Evolutionary conservation across 2,113 vertebrate genomes (phyloP), one percentile per base, ranked within the genome.

Genomic region (Phocoena sinus): DNA sequence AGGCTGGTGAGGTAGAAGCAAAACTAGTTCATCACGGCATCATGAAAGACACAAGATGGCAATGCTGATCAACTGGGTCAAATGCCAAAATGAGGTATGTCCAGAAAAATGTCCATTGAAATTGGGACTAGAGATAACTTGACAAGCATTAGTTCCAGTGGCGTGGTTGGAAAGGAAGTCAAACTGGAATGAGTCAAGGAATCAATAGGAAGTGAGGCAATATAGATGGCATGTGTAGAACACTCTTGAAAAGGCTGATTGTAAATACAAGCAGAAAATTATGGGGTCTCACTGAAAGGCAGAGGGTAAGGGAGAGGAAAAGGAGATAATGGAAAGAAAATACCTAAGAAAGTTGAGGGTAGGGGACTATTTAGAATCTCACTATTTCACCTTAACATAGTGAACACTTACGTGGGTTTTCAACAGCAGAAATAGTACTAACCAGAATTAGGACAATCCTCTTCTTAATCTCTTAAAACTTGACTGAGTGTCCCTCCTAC

Each of bases 391-490:
- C 28, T 80, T 95, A 56, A 88, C 8, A 68, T 62, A 93, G 80
- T 79, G 71, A 96, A 86, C 17, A 91, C 26, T 96, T 62, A 62
- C 4, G 8, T 38, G 25, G 62, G 13, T 88, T 96, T 60, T 84
- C 65, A 92, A 82, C 15, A 87, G n/a, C 36, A 90, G 23, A 97
- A 93, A 77, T 26, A 80, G 33, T 80, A 86, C 21, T 60, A 87
- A n/a, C 44, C 68, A 92, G 68, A 92, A 91, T 65, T 82, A 82
- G 25, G 17, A 47, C 47, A 89, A 77, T 86, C 38, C 50, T 93
- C 38, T 95, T 56, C 28, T 26, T 79, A 84, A 90, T 50, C 50
- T 73, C 41, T 68, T 94, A 93, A 95, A 95, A 95, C 28, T 84
- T 89, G 28, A 88, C 76, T 88, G 31, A 80, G 26, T 56, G 23